Percentiles rank a stretch among this genome's conserved stretches.
Evolutionary conservation across 2,113 vertebrate species (phyloP).

Genomic region (Lepus europaeus): DNA sequence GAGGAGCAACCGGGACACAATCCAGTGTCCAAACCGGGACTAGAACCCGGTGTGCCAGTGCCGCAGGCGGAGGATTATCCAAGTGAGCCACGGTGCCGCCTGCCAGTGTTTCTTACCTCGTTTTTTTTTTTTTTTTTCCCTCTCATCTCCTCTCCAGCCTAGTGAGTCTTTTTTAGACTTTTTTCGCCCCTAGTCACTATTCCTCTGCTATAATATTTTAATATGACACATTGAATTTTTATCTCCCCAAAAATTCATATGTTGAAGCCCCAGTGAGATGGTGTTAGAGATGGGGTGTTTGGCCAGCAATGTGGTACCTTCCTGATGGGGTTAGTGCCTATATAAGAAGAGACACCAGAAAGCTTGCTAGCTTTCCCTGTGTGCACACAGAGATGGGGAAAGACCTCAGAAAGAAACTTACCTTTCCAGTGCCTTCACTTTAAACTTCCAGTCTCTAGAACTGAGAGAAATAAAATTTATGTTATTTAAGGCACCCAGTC

Average conservation of each 20-base stretch:
- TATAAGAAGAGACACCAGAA: not conserved
- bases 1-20: no score
- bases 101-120: not conserved
- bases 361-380: not conserved
- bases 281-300: not conserved
- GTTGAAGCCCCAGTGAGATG: not conserved
- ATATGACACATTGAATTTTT: not conserved
- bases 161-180: not conserved
- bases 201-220: not conserved
- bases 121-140: not conserved
- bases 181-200: not conserved
- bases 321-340: not conserved
- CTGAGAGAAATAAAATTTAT: no score
- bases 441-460: not conserved
- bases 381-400: not conserved
- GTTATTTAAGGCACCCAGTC: no score
- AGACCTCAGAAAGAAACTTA: not conserved
- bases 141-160: no score
- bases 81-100: no score
- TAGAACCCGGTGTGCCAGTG: no score
- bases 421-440: not conserved
- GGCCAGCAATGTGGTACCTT: not conserved
- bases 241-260: not conserved
- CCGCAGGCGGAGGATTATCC: no score
- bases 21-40: no score